Percentiles rank a stretch among this genome's conserved stretches.
phyloP scores from a whole-genome alignment of 92 coral and sea anemone genomes.

The Montipora capitata region DNA sequence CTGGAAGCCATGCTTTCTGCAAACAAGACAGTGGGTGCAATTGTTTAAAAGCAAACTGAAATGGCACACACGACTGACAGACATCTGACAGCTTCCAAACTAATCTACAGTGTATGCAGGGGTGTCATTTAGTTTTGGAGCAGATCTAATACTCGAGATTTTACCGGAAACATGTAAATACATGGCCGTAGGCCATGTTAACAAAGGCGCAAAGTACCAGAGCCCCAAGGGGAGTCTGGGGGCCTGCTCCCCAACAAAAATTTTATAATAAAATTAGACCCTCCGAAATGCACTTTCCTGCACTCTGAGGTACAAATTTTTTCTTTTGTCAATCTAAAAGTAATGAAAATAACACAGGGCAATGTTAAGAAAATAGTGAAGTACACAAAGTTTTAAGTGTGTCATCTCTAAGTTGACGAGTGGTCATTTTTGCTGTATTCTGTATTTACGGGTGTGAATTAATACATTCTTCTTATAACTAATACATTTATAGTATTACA shows the following conservation, averaged over 20 bases:
- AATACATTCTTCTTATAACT: constrained; percentile 39
- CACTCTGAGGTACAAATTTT: constrained; percentile 37
- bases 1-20: too few species aligned
- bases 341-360: constrained; percentile 43
- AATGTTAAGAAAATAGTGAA: constrained; percentile 16
- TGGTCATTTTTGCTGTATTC: constrained; percentile 24
- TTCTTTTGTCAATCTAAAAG: constrained; percentile 5
- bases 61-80: too few species aligned
- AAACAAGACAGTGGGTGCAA: too few species aligned
- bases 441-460: constrained; percentile 39
- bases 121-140: background rate
- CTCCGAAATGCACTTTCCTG: background rate
- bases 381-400: constrained; percentile 1
- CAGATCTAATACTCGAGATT: background rate
- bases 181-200: background rate
- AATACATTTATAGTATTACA: constrained; percentile 30
- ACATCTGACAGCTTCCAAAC: too few species aligned
- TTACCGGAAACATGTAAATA: background rate
- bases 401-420: background rate
- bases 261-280: too few species aligned
- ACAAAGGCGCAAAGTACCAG: background rate
- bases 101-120: background rate
- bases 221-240: background rate
- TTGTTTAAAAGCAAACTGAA: too few species aligned
- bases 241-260: background rate